Percentiles rank a stretch among this genome's conserved stretches.
phyloP scores from a whole-genome alignment of 2,888 invertebrate genomes.

The Drosophila birchii region DNA sequence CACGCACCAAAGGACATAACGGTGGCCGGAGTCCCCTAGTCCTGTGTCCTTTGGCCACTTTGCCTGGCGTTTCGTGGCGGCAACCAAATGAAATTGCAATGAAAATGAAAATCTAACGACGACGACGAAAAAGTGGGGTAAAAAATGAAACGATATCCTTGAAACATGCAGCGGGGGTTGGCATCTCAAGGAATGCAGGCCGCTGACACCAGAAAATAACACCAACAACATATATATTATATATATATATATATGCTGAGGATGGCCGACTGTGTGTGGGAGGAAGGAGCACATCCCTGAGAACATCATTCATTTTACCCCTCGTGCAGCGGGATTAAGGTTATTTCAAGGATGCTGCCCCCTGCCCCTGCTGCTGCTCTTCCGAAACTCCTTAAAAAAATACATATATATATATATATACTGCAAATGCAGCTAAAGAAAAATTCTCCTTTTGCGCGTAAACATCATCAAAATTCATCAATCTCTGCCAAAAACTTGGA shows the following conservation, averaged over 20 bases:
- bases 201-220: constrained; percentile 40
- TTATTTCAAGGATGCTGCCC: constrained; percentile 82
- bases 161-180: constrained; percentile 57
- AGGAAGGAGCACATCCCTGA: constrained; percentile 34
- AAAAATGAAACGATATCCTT: constrained; percentile 77
- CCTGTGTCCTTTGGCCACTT: constrained; percentile 61
- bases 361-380: constrained; percentile 11
- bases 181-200: constrained; percentile 53
- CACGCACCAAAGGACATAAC: constrained; percentile 38
- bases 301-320: constrained; percentile 82
- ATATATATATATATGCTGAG: background rate
- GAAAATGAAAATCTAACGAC: constrained; percentile 77
- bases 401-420: constrained; percentile 1
- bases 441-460: constrained; percentile 75
- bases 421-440: constrained; percentile 52
- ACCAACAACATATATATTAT: constrained; percentile 1
- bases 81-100: constrained; percentile 79
- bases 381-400: constrained; percentile 15
- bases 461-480: constrained; percentile 84
- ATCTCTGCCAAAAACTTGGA: constrained; percentile 84
- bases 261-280: too few relatives aligned
- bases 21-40: constrained; percentile 1
- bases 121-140: constrained; percentile 69
- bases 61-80: constrained; percentile 76
- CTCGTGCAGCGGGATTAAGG: constrained; percentile 82